Evolutionary conservation across 2,113 vertebrate genomes (phyloP), one percentile per base, ranked within the genome.

Genomic region (Panurus biarmicus): DNA sequence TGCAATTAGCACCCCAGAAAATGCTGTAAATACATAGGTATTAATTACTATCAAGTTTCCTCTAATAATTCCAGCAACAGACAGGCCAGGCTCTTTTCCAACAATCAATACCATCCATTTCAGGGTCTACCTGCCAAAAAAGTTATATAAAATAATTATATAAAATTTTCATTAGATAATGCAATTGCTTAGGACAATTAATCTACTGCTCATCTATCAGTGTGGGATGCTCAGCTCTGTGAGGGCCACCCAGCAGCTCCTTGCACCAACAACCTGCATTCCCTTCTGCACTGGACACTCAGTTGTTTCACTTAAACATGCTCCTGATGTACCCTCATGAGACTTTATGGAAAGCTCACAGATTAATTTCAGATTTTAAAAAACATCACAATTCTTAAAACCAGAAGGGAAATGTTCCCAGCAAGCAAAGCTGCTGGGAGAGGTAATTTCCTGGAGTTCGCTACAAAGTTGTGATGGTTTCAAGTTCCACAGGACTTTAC

Each of bases 141-240:
- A 95, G 91, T 95, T 95, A 91, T 95, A 94, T 96, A 96, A 97
- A 97, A 96, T 96, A 97, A 97, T 96, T 93, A 95, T 93, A 91
- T 92, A 95, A 96, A 96, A 93, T 94, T 96, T 96, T 96, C 93
- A 97, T 96, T 97, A 97, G 95, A 95, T 96, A 95, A 95, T 96
- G 88, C 96, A 96, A 95, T 95, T 85, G 86, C 92, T 97, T 91
- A 91, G 91, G 90, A 91, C 96, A 95, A 97, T 97, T 96, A 97
- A 97, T 97, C 94, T 95, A 91, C 90, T 11, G 12, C 80, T 95
- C 93, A 92, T 94, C 90, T 85, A 95, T 87, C 94, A 93, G 83
- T 10, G 8, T 26, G 33, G 75, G 89, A 89, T 26, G 72, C 87
- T 84, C 19, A 1, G 91, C 74, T 73, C 77, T 42, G 57, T 2